Evolutionary conservation across 2,113 vertebrate species (phyloP), one percentile per base, ranked within the genome.

Genomic region (Galemys pyrenaicus): DNA sequence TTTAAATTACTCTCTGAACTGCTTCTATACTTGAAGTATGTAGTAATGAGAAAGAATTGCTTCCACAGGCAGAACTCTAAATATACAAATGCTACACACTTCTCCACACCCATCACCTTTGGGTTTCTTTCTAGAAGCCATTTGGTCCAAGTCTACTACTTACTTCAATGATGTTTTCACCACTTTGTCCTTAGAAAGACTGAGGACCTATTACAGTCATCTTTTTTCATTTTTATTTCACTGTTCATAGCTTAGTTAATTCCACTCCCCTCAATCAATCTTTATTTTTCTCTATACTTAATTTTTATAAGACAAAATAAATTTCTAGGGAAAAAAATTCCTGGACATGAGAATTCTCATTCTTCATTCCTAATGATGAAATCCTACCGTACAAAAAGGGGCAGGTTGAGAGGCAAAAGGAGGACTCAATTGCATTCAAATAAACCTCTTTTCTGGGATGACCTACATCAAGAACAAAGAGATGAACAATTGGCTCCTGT

Each of bases 231-330:
- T 19, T 84, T 70, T 54, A 26, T 86, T 74, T 58, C n/a, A 80
- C 22, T 28, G 16, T 49, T 94, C 19, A 44, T 30, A 78, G 44
- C 39, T 87, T 80, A 49, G 41, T 89, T 65, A 93, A 26, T 86
- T 71, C 28, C 9, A 92, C n/a, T 71, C 44, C 39, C 1, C 24
- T 22, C 39, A 26, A 41, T 64, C 54, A 20, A 35, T 64, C 54
- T 79, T 81, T 73, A 86, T 68, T 80, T 5, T 77, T 56, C 73
- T 1, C 7, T 87, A 49, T 3, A 28, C 19, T 91, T 80, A 28
- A 85, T 85, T 37, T 37, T 65, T 64, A 85, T 26, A 73, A 83
- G 12, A 44, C 54, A 92, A 92, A 80, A 20, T 71, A 80, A 89
- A 56, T 64, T 85, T 54, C n/a, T n/a, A 49, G 49, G 41, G 39